Conservation (phyloP, 2,888 invertebrate species). For the Orgyia antiqua region DNA sequence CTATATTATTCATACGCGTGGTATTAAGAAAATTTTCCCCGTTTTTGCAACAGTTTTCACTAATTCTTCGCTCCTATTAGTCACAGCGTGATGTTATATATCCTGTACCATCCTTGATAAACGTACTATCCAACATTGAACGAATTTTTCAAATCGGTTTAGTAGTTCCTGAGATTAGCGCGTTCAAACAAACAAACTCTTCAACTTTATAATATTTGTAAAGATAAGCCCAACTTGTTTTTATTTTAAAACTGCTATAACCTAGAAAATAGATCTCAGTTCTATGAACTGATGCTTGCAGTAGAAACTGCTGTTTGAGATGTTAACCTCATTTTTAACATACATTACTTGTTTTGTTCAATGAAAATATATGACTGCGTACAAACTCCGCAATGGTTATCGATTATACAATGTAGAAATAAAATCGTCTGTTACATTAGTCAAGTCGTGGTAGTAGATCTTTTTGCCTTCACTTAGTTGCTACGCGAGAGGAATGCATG, state of each 20-base stretch:
- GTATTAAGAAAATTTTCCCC: too few species aligned
- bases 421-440: conserved; percentile 18
- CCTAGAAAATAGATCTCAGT: conserved; percentile 61
- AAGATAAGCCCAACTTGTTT: conserved; percentile 58
- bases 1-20: too few species aligned
- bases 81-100: too few species aligned
- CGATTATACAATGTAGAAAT: conserved; percentile 6
- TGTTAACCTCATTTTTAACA: not conserved
- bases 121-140: too few species aligned
- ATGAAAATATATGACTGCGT: accelerated
- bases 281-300: conserved; percentile 47
- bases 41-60: too few species aligned
- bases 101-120: too few species aligned
- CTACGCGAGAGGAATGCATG: conserved; percentile 48
- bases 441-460: conserved; percentile 47
- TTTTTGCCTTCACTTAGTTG: conserved; percentile 70
- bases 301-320: too few species aligned
- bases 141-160: too few species aligned
- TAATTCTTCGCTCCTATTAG: too few species aligned
- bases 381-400: conserved; percentile 28
- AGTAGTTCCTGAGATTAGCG: too few species aligned
- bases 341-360: conserved; percentile 24
- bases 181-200: too few species aligned
- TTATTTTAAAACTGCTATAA: conserved; percentile 50
- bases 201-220: too few species aligned